A percentile compares a stretch with the other conserved stretches of the same genome.
phyloP scores from a whole-genome alignment of 1,140 invertebrate genomes.

The Coboldia fuscipes region DNA sequence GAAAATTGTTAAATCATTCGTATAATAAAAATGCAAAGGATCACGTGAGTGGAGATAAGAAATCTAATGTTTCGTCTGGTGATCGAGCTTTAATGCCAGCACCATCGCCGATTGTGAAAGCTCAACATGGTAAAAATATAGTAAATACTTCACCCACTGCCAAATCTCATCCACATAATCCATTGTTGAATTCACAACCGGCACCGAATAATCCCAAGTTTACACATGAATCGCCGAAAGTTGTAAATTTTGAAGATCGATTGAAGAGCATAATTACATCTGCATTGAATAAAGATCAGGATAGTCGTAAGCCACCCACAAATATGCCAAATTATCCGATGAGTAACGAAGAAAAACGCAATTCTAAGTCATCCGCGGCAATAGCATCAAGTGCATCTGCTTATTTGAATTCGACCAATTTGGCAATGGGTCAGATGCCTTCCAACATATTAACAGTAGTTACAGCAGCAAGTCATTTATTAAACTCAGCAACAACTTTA shows the following conservation, averaged over 20 bases:
- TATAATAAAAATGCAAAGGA: background rate
- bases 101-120: slow-evolving; percentile 4
- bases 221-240: slow-evolving; percentile 54
- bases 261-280: slow-evolving; percentile 81
- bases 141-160: background rate
- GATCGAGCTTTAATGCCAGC: slow-evolving; percentile 19
- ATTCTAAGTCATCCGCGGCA: too few species aligned
- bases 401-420: too few species aligned
- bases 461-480: slow-evolving; percentile 8
- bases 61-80: slow-evolving; percentile 3
- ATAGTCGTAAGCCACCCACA: slow-evolving; percentile 25
- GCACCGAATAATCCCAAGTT: slow-evolving; percentile 6
- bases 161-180: background rate
- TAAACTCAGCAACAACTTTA: slow-evolving; percentile 7
- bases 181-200: background rate
- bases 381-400: too few species aligned
- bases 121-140: background rate
- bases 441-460: slow-evolving; percentile 13
- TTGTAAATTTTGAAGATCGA: slow-evolving; percentile 77
- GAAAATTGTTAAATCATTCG: slow-evolving; percentile 31
- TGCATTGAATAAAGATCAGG: slow-evolving; percentile 66
- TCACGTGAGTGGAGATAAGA: background rate
- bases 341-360: slow-evolving; percentile 9
- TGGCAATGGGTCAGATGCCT: too few species aligned
- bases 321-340: slow-evolving; percentile 17